Evolutionary conservation across 2,797 vertebrate species (phyloP).

Genomic region (Anableps anableps): DNA sequence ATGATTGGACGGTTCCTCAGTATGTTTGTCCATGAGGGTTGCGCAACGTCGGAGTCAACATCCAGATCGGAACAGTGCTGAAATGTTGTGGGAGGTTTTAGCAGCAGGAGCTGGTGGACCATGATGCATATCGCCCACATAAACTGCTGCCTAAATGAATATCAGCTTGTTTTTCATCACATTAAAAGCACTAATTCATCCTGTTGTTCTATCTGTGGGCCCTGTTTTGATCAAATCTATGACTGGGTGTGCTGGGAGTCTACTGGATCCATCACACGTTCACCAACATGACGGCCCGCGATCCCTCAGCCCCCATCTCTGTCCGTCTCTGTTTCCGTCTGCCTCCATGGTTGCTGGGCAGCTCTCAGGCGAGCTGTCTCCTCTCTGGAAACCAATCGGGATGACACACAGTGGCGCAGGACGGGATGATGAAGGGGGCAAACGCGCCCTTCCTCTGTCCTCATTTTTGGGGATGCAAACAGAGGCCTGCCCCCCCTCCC

Average conservation of each 20-base stretch:
- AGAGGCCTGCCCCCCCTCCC: constrained; percentile 11
- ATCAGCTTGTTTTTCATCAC: not conserved
- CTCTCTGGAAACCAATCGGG: constrained; percentile 38
- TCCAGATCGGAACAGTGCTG: not conserved
- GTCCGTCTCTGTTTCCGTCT: constrained; percentile 33
- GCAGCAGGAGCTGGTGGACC: not conserved
- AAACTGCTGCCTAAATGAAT: not conserved
- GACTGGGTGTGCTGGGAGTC: constrained; percentile 22
- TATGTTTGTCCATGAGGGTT: not conserved
- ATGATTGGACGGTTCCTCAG: not conserved
- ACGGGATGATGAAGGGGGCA: constrained; percentile 4
- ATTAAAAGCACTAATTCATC: not conserved
- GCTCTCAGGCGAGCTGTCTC: constrained; percentile 58
- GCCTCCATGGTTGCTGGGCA: constrained; percentile 39
- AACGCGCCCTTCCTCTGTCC: constrained; percentile 29
- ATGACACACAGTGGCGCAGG: constrained; percentile 43
- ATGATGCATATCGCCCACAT: constrained; percentile 5
- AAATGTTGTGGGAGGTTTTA: constrained; percentile 1
- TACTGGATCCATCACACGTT: constrained; percentile 24
- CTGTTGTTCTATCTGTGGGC: not conserved
- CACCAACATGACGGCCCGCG: constrained; percentile 2
- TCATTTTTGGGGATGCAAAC: constrained; percentile 44
- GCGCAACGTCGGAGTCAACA: not conserved
- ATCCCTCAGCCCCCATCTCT: not conserved
- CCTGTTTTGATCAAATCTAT: not conserved